A percentile compares a stretch with the other conserved stretches of the same genome.
Conservation (phyloP, 2,888 invertebrate genomes). For the Leptarthrus brevirostris region DNA sequence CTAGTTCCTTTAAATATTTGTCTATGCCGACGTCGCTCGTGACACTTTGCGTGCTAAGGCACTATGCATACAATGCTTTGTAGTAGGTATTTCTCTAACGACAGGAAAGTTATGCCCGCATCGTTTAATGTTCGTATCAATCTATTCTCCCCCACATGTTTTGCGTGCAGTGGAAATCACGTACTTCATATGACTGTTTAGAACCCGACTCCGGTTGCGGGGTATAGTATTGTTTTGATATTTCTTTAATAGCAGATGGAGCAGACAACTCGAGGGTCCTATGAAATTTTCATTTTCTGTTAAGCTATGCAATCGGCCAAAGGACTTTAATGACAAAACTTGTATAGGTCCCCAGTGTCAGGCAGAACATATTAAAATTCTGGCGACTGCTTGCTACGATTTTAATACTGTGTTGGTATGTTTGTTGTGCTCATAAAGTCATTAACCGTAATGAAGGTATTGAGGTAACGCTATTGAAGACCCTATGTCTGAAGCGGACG, state of each 20-base stretch:
- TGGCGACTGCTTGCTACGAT: no score
- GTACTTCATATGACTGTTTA: conserved; percentile 46
- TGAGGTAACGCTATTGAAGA: no score
- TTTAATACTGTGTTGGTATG: no score
- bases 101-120: conserved; percentile 3
- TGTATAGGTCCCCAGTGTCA: conserved; percentile 38
- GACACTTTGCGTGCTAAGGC: neutral
- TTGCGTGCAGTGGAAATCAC: conserved; percentile 51
- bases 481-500: no score
- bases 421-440: no score
- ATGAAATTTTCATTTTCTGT: neutral
- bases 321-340: conserved; percentile 36
- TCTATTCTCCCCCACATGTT: conserved; percentile 18
- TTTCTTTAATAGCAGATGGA: neutral
- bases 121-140: conserved; percentile 13
- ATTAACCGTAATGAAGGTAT: no score
- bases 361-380: no score
- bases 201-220: neutral
- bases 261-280: neutral
- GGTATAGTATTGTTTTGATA: no score
- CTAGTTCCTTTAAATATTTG: neutral
- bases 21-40: neutral
- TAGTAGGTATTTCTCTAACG: neutral
- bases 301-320: neutral
- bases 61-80: neutral